Conservation (phyloP, 2,888 invertebrate genomes). For the Cheilosia grossa region DNA sequence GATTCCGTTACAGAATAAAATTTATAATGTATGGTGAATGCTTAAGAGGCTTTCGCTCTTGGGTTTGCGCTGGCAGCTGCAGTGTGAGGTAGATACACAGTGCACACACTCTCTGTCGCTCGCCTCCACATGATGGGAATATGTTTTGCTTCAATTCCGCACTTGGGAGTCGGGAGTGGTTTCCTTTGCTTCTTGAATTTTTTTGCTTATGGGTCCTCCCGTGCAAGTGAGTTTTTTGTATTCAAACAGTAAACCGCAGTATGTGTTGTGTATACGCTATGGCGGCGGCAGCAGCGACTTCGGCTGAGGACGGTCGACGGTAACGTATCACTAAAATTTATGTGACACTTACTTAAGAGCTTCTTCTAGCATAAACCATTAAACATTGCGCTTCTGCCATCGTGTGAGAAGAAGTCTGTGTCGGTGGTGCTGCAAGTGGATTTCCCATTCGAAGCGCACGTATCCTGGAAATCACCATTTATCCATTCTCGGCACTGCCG, state of each 20-base stretch:
- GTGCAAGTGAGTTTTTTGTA: slow-evolving; percentile 74
- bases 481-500: slow-evolving; percentile 65
- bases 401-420: slow-evolving; percentile 15
- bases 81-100: slow-evolving; percentile 21
- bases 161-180: slow-evolving; percentile 50
- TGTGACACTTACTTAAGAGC: slow-evolving; percentile 77
- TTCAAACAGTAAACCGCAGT: slow-evolving; percentile 74
- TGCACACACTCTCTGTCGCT: slow-evolving; percentile 41
- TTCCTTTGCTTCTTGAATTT: slow-evolving; percentile 31
- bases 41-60: slow-evolving; percentile 76
- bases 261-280: slow-evolving; percentile 73
- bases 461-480: slow-evolving; percentile 75
- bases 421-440: slow-evolving; percentile 65
- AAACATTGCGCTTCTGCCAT: slow-evolving; percentile 75
- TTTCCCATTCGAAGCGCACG: slow-evolving; percentile 74
- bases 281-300: neutral
- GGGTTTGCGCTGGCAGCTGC: slow-evolving; percentile 40
- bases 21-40: slow-evolving; percentile 77
- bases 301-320: slow-evolving; percentile 47
- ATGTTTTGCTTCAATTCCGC: slow-evolving; percentile 31
- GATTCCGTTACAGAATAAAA: slow-evolving; percentile 76
- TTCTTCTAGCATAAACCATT: slow-evolving; percentile 77
- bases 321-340: slow-evolving; percentile 77
- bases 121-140: slow-evolving; percentile 57
- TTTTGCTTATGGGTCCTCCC: slow-evolving; percentile 14